Base-by-base conservation (phyloP, 2,797 vertebrate species). In the Scyliorhinus canicula region DNA sequence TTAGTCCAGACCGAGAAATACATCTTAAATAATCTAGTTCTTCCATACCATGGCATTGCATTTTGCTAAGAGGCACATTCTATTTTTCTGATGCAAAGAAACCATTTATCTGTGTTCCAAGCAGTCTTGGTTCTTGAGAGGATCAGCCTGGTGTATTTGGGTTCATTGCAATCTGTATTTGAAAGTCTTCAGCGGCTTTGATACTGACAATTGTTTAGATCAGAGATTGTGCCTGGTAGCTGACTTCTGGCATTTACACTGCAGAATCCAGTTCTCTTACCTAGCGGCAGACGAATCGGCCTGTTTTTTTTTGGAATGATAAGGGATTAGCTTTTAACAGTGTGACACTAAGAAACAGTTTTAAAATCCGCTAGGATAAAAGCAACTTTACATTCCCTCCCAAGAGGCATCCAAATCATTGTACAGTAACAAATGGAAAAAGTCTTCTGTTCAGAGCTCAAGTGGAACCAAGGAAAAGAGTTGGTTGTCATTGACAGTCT, bases 131-230 rank as follows among this genome's bases (percentile, higher is more conserved):
- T n/a, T 63, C 57, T 63, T 91, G 88, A 91, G 88, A 60, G 88
- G 35, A 91, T 91, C 57, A 90, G 35, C 35, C 57, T 91, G 35
- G 40, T 55, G 88, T 91, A 63, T 91, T 91, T 24, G 35, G 88
- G 57, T 63, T 91, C 63, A 91, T 24, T 63, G 57, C 88, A 91
- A 91, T 91, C 55, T 91, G 57, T 60, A 24, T 40, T 88, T 88
- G 85, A 31, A 88, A 31, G 85, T 55, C 50, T 91, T 91, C 55
- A 60, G 57, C 35, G 11, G 35, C 57, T 91, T 91, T 91, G 31
- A 28, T 91, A 63, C n/a, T 91, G 88, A 7, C 57, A 91, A 24
- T 63, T 91, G 88, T 91, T 63, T 47, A 63, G 35, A 57, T 91
- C 57, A 91, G 88, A 24, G 88, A 91, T 63, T 40, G 57, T n/a